Percentiles rank a stretch among this genome's conserved stretches.
These are phyloP conservation scores for Bombus difficillimus DNA, from an alignment of 1,140 invertebrate genomes.

Conservation along the genomic window DNA sequence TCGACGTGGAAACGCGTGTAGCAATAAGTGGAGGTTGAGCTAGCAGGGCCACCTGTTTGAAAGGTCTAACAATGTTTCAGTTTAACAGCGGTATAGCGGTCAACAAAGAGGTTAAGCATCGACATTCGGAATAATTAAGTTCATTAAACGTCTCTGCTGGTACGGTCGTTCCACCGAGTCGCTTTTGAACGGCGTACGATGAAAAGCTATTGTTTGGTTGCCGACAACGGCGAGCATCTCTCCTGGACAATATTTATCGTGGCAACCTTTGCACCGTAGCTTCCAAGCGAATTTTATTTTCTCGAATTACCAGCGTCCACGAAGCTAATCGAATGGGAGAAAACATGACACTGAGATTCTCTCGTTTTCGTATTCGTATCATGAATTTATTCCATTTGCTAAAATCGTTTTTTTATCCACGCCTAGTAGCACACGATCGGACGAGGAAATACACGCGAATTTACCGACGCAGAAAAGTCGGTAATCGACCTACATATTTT, in stretches of 20 bases:
- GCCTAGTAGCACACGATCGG: neutral
- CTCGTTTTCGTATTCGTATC: neutral
- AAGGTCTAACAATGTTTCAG: slow-evolving; percentile 36
- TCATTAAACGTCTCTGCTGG: slow-evolving; percentile 51
- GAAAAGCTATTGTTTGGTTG: slow-evolving; percentile 60
- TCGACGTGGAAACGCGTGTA: neutral
- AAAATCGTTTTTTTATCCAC: no score
- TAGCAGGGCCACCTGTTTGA: slow-evolving; percentile 32
- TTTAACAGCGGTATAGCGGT: slow-evolving; percentile 45
- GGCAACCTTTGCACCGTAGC: slow-evolving; percentile 57
- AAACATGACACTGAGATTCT: neutral
- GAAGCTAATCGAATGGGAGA: neutral
- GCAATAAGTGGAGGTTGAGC: neutral
- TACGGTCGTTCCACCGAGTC: slow-evolving; percentile 47
- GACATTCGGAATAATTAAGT: slow-evolving; percentile 56
- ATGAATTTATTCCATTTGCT: neutral
- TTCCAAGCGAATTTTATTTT: slow-evolving; percentile 54
- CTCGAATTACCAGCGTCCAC: slow-evolving; percentile 32
- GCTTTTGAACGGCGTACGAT: slow-evolving; percentile 50
- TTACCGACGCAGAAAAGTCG: slow-evolving; percentile 4
- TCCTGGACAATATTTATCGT: slow-evolving; percentile 61
- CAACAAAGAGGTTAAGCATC: slow-evolving; percentile 54
- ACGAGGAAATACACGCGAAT: neutral
- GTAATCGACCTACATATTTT: neutral
- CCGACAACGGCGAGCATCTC: slow-evolving; percentile 29